Base-by-base conservation (phyloP, 2,888 invertebrate species). In the Torymus texanus region DNA sequence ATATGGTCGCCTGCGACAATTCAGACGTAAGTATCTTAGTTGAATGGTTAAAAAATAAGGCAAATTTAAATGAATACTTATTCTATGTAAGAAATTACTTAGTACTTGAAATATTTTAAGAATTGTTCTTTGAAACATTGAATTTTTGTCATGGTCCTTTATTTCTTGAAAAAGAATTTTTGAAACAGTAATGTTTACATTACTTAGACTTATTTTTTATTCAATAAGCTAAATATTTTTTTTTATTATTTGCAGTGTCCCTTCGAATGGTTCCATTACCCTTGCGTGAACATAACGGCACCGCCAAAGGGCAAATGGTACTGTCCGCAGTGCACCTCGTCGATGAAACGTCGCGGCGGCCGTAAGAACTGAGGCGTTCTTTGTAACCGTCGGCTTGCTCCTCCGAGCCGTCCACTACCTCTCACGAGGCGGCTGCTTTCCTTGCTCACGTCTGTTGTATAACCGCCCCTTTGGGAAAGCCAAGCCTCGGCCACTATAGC, bases 1-100 rank as follows among this genome's bases (percentile, higher is more conserved):
- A 98, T 89, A 99, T 99, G 99, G 98, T 99, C 62, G 99, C 98
- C 81, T 99, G 99, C 91, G 99, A 99, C 91, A 98, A 98, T 91
- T 96, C 96, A 90, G 96, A 97, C 88, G 97, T 97, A 90, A 94
- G 95, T 92, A 41, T 41, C 8, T 41, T 41, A 41, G 1, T 41
- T 41, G 0, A 5, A 8, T 41, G 10, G 8, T 0, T 8, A 4
- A 41, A 41, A 0, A 8, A 41, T 0, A 41, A 41, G 8, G 8
- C 41, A 41, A 5, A 41, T 41, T 41, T 1, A 29, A 8, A 29
- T 29, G 29, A 29, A 29, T 8, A 29, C 3, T 29, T 29, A 3
- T 21, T 21, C 21, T 21, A 21, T 21, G 2, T 21, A 21, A 21
- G 21, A 21, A 21, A 2, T 2, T 21, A 21, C 21, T 21, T 21